Percentiles rank a stretch among this genome's conserved stretches.
These are phyloP conservation scores for Microcebus ravelobensis DNA, from an alignment of 2,113 vertebrate species.

Conservation along the genomic window DNA sequence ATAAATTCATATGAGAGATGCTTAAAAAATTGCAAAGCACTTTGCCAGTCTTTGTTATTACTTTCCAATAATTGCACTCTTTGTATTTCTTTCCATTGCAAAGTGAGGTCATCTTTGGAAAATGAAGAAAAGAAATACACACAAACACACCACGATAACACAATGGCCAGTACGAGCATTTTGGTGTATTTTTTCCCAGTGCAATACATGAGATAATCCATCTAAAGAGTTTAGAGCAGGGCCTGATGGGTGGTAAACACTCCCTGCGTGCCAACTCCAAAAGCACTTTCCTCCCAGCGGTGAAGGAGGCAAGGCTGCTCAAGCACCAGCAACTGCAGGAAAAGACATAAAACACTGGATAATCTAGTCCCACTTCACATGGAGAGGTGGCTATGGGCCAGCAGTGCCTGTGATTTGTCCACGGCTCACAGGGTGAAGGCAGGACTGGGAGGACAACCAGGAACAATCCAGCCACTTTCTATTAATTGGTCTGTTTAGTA, in stretches of 20 bases:
- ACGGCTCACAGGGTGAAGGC: background rate
- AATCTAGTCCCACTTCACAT: background rate
- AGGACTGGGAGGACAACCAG: background rate
- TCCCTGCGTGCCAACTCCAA: background rate
- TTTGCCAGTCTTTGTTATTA: background rate
- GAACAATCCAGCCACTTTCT: background rate
- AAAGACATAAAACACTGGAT: background rate
- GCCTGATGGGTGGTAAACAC: background rate
- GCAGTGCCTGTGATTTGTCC: background rate
- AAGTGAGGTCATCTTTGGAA: background rate
- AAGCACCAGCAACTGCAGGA: background rate
- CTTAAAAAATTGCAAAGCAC: background rate
- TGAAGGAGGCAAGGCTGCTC: background rate
- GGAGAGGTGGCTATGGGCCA: background rate
- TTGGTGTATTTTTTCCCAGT: background rate
- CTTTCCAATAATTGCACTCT: background rate
- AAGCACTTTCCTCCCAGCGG: background rate
- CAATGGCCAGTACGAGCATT: background rate
- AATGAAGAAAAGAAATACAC: background rate
- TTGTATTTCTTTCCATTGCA: background rate
- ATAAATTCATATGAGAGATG: background rate
- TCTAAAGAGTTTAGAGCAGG: background rate
- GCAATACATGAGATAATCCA: background rate
- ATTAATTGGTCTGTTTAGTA: background rate
- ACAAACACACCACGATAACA: background rate